Evolutionary conservation across 2,113 vertebrate species (phyloP), one percentile per base, ranked within the genome.

Genomic region (Hoplias malabaricus): DNA sequence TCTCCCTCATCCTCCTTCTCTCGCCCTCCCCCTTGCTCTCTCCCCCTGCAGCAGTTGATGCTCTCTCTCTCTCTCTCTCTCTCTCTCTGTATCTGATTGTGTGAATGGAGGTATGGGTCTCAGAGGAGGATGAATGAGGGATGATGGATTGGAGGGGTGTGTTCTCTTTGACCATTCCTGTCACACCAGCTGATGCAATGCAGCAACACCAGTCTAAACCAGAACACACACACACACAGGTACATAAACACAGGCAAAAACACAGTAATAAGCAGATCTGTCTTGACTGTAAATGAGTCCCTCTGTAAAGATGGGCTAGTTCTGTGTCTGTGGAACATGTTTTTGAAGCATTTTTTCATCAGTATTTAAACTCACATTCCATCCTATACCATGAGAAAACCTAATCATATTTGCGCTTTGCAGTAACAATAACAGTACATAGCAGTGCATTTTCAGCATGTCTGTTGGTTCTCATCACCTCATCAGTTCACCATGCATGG

Each of bases 71-170:
- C 78, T 69, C 43, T 10, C 79, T 68, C 68, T 75, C 54, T 74
- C 19, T 53, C 77, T 16, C 43, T 73, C 57, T 56, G 13, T 33
- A 14, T 56, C 57, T 54, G 50, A 72, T 65, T 78, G 75, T 78
- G 71, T 81, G 82, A 81, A 84, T 84, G 71, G 68, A 80, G 48
- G 77, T 62, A 68, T 78, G 36, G 73, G 33, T n/a, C 56, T 42
- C 61, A 54, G 54, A 77, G 57, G 65, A 68, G 71, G 65, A 80
- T 80, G 77, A 86, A 83, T 75, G 75, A 72, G 76, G 71, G 34
- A 75, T 85, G 82, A 83, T 84, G 80, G 73, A 82, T 78, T 56
- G 46, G 48, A 31, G 65, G 56, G 75, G 69, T 70, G 75, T 79
- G 75, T 75, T 78, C 69, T 46, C 42, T 67, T 40, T 71, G 62